phyloP scores from a whole-genome alignment of 2,113 vertebrate species.

The Apaloderma vittatum region DNA sequence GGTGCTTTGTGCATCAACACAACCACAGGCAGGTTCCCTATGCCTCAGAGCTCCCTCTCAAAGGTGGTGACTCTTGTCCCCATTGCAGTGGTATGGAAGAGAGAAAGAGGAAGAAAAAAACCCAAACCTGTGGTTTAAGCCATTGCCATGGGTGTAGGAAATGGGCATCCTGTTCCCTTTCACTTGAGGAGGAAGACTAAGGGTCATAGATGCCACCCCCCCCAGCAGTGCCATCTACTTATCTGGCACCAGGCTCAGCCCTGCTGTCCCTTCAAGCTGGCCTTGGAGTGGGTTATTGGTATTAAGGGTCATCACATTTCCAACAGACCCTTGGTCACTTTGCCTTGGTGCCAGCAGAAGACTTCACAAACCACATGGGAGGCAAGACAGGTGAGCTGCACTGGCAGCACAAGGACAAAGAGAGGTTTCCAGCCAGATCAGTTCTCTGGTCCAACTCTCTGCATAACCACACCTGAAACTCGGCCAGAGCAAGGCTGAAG shows the following conservation, averaged over 20 bases:
- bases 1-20: not conserved
- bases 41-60: not conserved
- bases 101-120: not conserved
- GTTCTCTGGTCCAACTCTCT: not conserved
- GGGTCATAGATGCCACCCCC: not conserved
- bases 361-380: rapidly evolving
- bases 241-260: not conserved
- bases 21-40: not conserved
- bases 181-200: not conserved
- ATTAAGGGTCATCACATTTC: not conserved
- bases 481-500: not conserved
- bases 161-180: not conserved
- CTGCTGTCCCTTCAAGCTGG: not conserved
- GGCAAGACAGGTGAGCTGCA: not conserved
- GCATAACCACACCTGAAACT: not conserved
- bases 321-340: not conserved
- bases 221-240: not conserved
- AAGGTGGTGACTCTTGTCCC: too few relatives aligned
- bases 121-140: not conserved
- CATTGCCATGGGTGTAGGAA: not conserved
- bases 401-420: not conserved
- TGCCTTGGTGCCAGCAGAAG: not conserved
- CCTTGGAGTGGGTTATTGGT: not conserved
- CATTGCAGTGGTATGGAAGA: not conserved
- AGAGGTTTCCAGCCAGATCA: not conserved